These are phyloP conservation scores for Rhynchomys soricoides DNA, from an alignment of 2,113 vertebrate species.

Conservation along the genomic window DNA sequence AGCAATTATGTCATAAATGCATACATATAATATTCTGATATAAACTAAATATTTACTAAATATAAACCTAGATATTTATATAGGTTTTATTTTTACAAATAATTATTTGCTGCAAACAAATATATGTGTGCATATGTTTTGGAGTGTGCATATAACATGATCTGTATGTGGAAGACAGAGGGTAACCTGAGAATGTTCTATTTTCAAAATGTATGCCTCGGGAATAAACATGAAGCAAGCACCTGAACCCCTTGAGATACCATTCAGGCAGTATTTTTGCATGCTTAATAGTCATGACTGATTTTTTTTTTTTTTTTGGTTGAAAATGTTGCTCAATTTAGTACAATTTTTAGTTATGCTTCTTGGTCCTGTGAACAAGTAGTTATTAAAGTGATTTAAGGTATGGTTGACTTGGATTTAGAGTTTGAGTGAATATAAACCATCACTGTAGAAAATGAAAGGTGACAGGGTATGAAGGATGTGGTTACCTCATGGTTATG, in stretches of 20 bases:
- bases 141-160: not conserved
- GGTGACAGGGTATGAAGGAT: not conserved
- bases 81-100: not conserved
- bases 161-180: not conserved
- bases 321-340: not conserved
- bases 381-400: not conserved
- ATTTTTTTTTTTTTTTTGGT: not conserved
- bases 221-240: not conserved
- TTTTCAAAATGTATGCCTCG: not conserved
- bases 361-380: not conserved
- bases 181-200: not conserved
- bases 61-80: too few species aligned
- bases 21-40: too few species aligned
- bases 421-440: not conserved
- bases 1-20: too few species aligned
- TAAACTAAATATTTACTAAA: too few species aligned
- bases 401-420: not conserved
- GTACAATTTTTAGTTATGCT: not conserved
- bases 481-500: too few species aligned
- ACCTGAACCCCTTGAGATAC: too few species aligned
- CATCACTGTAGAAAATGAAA: not conserved
- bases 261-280: not conserved
- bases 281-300: not conserved
- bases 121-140: not conserved
- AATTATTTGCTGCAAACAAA: not conserved